A percentile compares a stretch with the other conserved stretches of the same genome.
Evolutionary conservation across 2,797 vertebrate genomes (phyloP).

Genomic region (Aythya fuligula): DNA sequence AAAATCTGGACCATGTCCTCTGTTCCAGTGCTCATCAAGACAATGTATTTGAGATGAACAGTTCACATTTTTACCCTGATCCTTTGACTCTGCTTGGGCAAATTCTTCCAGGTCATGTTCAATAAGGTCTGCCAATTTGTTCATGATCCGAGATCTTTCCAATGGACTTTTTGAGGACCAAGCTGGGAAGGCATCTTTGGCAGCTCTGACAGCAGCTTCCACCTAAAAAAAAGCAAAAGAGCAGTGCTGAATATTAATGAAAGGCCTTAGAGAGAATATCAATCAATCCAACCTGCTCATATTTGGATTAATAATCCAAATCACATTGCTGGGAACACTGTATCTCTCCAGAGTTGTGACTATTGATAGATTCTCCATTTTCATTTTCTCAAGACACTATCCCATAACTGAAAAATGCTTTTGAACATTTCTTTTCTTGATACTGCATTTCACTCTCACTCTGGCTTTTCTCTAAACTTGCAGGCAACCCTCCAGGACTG

Average conservation of each 20-base stretch:
- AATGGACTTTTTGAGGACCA: slow-evolving; percentile 88
- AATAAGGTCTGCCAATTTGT: slow-evolving; percentile 89
- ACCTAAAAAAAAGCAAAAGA: slow-evolving; percentile 78
- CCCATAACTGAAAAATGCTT: background rate
- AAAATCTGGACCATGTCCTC: background rate
- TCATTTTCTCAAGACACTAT: background rate
- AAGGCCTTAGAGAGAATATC: background rate
- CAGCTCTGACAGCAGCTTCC: slow-evolving; percentile 89
- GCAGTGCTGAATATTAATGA: background rate
- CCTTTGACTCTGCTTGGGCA: slow-evolving; percentile 92
- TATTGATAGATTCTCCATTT: background rate
- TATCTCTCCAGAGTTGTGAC: background rate
- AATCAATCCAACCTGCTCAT: background rate
- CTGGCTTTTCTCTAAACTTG: background rate
- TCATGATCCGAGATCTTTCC: slow-evolving; percentile 86
- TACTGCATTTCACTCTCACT: background rate
- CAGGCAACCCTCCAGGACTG: background rate
- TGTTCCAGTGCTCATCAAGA: background rate
- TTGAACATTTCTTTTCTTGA: background rate
- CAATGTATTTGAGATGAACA: background rate
- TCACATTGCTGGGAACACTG: background rate
- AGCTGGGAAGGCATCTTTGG: slow-evolving; percentile 87
- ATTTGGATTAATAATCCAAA: background rate
- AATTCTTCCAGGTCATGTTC: slow-evolving; percentile 89
- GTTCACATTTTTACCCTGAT: slow-evolving; percentile 86